Percentiles rank a stretch among this genome's conserved stretches.
These are phyloP conservation scores for Drosophila cracens DNA, from an alignment of 2,888 invertebrate species.

Conservation along the genomic window DNA sequence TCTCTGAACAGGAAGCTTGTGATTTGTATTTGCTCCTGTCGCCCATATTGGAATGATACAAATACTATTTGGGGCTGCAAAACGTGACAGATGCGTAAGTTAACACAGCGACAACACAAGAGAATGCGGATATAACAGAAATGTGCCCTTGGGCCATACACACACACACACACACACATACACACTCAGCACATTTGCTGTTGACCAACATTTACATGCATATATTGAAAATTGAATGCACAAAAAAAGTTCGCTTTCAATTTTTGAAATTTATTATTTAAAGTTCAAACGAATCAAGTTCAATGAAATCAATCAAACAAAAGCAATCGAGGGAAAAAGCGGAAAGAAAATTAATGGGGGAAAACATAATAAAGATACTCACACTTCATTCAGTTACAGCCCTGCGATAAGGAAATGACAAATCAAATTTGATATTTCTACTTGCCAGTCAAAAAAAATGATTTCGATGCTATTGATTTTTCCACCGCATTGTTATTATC, in stretches of 20 bases:
- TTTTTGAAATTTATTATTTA: neutral
- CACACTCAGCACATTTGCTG: neutral
- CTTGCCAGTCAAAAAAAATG: neutral
- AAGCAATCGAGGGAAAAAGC: too few species aligned
- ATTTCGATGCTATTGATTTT: neutral
- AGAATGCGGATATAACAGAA: slow-evolving; percentile 6
- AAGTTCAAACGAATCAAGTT: neutral
- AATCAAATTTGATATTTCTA: neutral
- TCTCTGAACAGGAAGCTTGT: slow-evolving; percentile 3
- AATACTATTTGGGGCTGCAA: slow-evolving; percentile 5
- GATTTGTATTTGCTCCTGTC: slow-evolving; percentile 24
- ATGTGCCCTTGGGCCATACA: slow-evolving; percentile 21
- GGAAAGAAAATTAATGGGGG: neutral
- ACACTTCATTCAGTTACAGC: neutral
- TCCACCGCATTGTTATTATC: neutral
- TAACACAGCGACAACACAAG: slow-evolving; percentile 31
- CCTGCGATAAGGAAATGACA: neutral
- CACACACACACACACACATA: slow-evolving; percentile 27
- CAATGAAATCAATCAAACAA: neutral
- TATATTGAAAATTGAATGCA: neutral
- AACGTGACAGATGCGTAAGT: slow-evolving; percentile 30
- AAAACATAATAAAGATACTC: neutral
- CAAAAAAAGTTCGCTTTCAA: neutral
- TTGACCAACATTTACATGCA: neutral
- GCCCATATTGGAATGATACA: slow-evolving; percentile 18